phyloP scores from a whole-genome alignment of 2,113 vertebrate genomes.

The Cepphus grylle region DNA sequence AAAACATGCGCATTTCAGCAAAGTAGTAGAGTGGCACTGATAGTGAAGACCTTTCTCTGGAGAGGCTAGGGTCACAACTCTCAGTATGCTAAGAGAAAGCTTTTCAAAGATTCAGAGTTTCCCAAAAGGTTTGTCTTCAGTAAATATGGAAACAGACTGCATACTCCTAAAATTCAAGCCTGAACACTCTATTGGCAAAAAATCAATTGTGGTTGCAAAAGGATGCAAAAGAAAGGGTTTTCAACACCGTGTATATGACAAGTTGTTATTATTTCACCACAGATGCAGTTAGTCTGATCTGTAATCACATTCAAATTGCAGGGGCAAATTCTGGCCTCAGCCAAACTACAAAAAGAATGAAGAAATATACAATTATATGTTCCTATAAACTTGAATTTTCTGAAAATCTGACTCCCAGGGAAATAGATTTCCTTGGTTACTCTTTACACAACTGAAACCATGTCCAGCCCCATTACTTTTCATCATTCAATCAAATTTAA shows the following conservation, averaged over 20 bases:
- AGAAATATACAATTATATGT: not conserved
- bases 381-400: not conserved
- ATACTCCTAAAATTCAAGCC: not conserved
- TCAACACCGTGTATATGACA: not conserved
- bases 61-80: not conserved
- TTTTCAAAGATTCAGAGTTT: not conserved
- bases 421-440: not conserved
- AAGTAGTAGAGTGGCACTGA: not conserved
- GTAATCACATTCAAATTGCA: not conserved
- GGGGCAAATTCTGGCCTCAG: not conserved
- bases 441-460: not conserved
- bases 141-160: not conserved
- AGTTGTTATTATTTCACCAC: not conserved
- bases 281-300: not conserved
- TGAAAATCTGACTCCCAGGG: not conserved
- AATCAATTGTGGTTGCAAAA: not conserved
- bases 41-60: not conserved
- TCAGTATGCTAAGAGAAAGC: not conserved
- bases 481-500: not conserved
- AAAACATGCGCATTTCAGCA: not conserved
- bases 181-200: not conserved
- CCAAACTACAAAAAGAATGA: not conserved
- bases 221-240: not conserved
- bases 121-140: not conserved
- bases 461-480: not conserved